Evolutionary conservation across 2,797 vertebrate genomes (phyloP).

Genomic region (Eremophila alpestris): DNA sequence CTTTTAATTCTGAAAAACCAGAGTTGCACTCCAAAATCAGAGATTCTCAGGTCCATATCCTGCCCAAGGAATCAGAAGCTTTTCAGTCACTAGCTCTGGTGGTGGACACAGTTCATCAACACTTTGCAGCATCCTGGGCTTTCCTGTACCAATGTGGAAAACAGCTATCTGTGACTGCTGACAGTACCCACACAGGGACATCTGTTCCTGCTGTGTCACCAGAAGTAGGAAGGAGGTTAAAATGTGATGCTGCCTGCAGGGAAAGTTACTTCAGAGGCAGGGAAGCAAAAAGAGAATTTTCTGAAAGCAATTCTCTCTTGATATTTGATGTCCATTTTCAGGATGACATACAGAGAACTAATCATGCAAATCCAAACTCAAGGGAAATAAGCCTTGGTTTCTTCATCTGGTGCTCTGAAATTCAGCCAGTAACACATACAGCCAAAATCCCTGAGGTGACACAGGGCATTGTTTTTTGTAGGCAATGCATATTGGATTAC

Average conservation of each 20-base stretch:
- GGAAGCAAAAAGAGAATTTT: not conserved
- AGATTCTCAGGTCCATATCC: not conserved
- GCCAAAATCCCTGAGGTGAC: not conserved
- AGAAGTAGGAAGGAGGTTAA: not conserved
- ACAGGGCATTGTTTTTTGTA: slow-evolving; percentile 1
- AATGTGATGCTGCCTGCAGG: not conserved
- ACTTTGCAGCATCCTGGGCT: not conserved
- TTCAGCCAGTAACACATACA: slow-evolving; percentile 1
- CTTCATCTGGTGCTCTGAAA: slow-evolving; percentile 59
- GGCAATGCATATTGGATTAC: slow-evolving; percentile 1
- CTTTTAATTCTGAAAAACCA: not conserved
- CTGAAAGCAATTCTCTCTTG: slow-evolving; percentile 20
- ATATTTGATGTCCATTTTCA: slow-evolving; percentile 33
- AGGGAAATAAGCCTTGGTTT: slow-evolving; percentile 55
- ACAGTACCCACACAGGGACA: not conserved
- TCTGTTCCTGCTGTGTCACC: not conserved
- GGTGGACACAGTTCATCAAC: not conserved
- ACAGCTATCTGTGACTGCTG: not conserved
- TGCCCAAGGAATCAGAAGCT: not conserved
- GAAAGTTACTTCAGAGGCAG: slow-evolving; percentile 13
- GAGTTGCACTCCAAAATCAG: not conserved
- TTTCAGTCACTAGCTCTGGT: not conserved
- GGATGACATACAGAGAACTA: slow-evolving; percentile 11
- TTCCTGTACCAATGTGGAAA: not conserved
- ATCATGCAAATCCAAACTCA: slow-evolving; percentile 57